Base-by-base conservation (phyloP, 2,888 invertebrate species). In the Polymixis flavicincta region DNA sequence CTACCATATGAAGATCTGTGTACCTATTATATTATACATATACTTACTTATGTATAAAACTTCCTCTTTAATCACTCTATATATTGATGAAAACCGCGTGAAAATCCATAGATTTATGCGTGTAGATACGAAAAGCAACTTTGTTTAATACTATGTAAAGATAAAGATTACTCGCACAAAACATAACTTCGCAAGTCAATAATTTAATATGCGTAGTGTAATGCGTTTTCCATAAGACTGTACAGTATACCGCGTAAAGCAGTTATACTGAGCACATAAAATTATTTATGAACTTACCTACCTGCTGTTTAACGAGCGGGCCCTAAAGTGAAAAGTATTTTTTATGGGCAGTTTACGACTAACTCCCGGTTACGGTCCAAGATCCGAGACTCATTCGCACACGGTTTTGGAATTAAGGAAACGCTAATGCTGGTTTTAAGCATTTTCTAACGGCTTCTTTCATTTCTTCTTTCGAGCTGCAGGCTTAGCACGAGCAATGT, bases 221-320 rank as follows among this genome's bases (percentile, higher is more conserved):
- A 72, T 85, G 60, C 76, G 79, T 76, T 80, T 77, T 73, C 75
- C 70, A 74, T 84, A 60, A 72, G 64, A 80, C 83, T 74, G 72
- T 80, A 63, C 72, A 71, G 75, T 85, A 88, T 87, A 88, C 78
- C 79, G 69, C 60, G 57, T 61, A 66, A 61, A 61, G 77, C 85
- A 79, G 83, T 88, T 85, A 86, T 88, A 80, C 76, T 68, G 70
- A 57, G 71, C 78, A 78, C 88, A 90, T 93, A 92, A 94, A 93
- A 92, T 93, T 93, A 92, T 94, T 93, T 94, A 94, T 90, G 92
- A 89, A 92, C 92, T 91, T 92, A 93, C 94, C 94, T 93, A 93
- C 94, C 94, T 93, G 91, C 82, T 88, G 80, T 90, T 92, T 93
- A 92, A 93, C 92, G 93, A 90, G 88, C 82, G 66, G 81, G 88